Evolutionary conservation across 2,888 invertebrate genomes (phyloP).

Genomic region (Bedellia somnulentella): DNA sequence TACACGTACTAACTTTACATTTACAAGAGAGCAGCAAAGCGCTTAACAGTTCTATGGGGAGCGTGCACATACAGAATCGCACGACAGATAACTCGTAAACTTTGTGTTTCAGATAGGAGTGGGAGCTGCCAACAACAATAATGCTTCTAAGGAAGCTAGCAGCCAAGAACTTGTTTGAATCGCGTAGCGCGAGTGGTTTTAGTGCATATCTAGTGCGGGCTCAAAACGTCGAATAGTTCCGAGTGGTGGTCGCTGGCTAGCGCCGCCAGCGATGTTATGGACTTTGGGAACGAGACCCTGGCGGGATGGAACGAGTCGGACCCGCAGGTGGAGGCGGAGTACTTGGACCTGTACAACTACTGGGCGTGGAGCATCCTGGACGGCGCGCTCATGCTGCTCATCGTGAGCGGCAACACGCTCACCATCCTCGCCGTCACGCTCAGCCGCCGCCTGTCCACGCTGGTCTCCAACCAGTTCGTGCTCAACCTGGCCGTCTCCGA

Average conservation of each 20-base stretch:
- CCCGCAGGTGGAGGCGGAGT: conserved; percentile 5
- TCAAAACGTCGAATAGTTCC: conserved; percentile 45
- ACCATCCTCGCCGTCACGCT: conserved; percentile 74
- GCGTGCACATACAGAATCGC: too few relatives aligned
- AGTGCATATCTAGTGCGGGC: conserved; percentile 29
- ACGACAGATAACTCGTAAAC: too few relatives aligned
- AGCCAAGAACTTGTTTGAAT: too few relatives aligned
- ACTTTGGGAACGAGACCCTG: conserved; percentile 42
- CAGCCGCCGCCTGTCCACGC: conserved; percentile 68
- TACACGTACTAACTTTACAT: too few relatives aligned
- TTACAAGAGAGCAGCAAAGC: too few relatives aligned
- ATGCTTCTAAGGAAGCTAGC: too few relatives aligned
- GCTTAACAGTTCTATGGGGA: too few relatives aligned
- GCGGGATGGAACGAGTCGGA: conserved; percentile 27
- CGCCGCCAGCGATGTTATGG: conserved; percentile 56
- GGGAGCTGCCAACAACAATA: too few relatives aligned
- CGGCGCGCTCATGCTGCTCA: conserved; percentile 65
- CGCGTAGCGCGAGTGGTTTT: conserved; percentile 22
- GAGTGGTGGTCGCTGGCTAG: conserved; percentile 50
- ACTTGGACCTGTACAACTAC: conserved; percentile 38
- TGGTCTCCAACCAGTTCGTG: conserved; percentile 77
- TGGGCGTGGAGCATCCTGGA: conserved; percentile 70
- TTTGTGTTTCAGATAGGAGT: too few relatives aligned
- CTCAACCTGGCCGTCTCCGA: conserved; percentile 79
- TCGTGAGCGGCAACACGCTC: conserved; percentile 73